These are phyloP conservation scores for Sogatella furcifera DNA, from an alignment of 1,140 invertebrate genomes.

Conservation along the genomic window DNA sequence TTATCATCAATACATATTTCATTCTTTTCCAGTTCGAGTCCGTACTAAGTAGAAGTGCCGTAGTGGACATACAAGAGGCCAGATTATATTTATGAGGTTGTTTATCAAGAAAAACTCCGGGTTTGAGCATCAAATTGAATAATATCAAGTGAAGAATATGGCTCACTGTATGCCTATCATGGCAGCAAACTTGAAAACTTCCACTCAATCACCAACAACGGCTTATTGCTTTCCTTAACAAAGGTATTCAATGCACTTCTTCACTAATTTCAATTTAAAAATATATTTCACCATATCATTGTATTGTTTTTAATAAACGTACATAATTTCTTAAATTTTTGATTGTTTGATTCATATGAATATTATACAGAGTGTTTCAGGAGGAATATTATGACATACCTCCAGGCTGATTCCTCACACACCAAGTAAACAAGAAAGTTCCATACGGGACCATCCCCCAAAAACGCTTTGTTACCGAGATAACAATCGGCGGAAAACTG, in stretches of 20 bases:
- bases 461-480: too few relatives aligned
- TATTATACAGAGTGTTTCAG: too few relatives aligned
- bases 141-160: slow-evolving; percentile 39
- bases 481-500: too few relatives aligned
- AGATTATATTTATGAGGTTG: slow-evolving; percentile 53
- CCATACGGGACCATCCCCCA: too few relatives aligned
- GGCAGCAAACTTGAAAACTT: slow-evolving; percentile 71
- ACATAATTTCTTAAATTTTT: too few relatives aligned
- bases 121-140: slow-evolving; percentile 44
- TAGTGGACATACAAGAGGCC: slow-evolving; percentile 32
- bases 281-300: too few relatives aligned
- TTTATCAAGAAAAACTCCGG: slow-evolving; percentile 38
- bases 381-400: too few relatives aligned
- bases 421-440: too few relatives aligned
- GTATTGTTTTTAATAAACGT: too few relatives aligned
- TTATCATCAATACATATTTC: too few relatives aligned
- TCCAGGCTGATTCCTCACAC: too few relatives aligned
- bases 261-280: neutral
- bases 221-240: slow-evolving; percentile 62
- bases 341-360: too few relatives aligned
- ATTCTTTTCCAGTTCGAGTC: slow-evolving; percentile 24
- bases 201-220: slow-evolving; percentile 68
- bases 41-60: slow-evolving; percentile 8
- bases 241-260: slow-evolving; percentile 41
- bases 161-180: slow-evolving; percentile 60